phyloP scores from a whole-genome alignment of 2,888 invertebrate species.

The Leucophenga montana region DNA sequence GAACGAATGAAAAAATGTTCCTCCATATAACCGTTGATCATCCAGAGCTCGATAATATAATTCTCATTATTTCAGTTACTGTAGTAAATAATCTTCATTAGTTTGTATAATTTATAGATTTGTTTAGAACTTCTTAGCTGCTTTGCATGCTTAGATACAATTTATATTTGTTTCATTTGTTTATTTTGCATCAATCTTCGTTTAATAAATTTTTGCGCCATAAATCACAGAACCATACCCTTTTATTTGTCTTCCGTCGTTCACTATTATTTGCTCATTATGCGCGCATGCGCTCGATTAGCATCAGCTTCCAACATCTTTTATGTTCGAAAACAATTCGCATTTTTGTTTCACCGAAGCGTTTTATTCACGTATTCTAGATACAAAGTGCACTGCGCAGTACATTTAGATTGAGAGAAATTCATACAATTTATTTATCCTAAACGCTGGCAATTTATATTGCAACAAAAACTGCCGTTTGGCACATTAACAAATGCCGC shows the following conservation, averaged over 20 bases:
- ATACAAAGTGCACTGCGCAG: conserved; percentile 12
- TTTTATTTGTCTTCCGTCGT: conserved; percentile 39
- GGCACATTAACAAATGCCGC: conserved; percentile 9
- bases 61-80: no score
- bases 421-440: neutral
- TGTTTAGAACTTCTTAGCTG: no score
- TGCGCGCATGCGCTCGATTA: conserved; percentile 40
- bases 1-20: no score
- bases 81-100: no score
- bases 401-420: conserved; percentile 34
- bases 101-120: no score
- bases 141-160: no score
- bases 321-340: neutral
- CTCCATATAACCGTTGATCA: no score
- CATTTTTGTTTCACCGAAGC: no score
- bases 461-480: conserved; percentile 31
- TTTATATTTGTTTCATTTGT: conserved; percentile 31
- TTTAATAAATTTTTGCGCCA: conserved; percentile 18
- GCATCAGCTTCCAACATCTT: conserved; percentile 34
- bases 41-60: no score
- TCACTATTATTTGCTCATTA: conserved; percentile 26
- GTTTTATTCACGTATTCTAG: neutral
- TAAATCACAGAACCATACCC: conserved; percentile 16
- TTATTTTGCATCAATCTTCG: no score
- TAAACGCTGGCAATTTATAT: conserved; percentile 2